Conservation (phyloP, 2,113 vertebrate genomes). For the Mirounga angustirostris region DNA sequence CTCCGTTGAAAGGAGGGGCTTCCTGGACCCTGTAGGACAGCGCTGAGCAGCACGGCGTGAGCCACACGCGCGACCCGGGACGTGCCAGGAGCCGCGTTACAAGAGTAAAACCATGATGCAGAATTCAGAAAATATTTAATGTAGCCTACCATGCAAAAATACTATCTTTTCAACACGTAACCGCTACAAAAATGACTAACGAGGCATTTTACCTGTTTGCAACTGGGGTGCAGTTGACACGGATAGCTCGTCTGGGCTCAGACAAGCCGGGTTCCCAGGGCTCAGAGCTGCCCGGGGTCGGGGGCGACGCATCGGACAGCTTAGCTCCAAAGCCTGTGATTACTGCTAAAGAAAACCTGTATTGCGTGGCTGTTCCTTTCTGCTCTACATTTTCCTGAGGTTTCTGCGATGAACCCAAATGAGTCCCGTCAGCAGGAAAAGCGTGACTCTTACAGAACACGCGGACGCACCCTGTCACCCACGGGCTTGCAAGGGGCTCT, state of each 20-base stretch:
- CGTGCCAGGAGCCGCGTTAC: background rate
- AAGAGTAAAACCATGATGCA: background rate
- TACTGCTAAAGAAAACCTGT: background rate
- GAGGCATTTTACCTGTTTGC: background rate
- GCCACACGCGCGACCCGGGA: fast-evolving
- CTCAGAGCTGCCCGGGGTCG: fast-evolving
- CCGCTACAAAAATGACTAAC: background rate
- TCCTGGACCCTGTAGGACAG: fast-evolving
- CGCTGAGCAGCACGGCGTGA: fast-evolving
- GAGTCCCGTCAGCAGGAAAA: background rate
- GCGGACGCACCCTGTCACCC: fast-evolving
- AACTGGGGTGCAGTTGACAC: background rate
- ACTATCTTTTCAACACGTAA: background rate
- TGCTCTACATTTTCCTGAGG: background rate
- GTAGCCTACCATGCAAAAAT: background rate
- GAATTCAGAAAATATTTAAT: background rate
- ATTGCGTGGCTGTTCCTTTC: background rate
- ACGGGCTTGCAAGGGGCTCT: fast-evolving
- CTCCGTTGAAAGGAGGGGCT: fast-evolving
- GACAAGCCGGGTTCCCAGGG: background rate
- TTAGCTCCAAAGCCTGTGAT: background rate
- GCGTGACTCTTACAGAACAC: too few relatives aligned
- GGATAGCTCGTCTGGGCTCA: fast-evolving
- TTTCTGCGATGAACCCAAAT: background rate
- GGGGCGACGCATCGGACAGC: fast-evolving